Evolutionary conservation across 2,888 invertebrate genomes (phyloP).

Genomic region (Oithona nana): DNA sequence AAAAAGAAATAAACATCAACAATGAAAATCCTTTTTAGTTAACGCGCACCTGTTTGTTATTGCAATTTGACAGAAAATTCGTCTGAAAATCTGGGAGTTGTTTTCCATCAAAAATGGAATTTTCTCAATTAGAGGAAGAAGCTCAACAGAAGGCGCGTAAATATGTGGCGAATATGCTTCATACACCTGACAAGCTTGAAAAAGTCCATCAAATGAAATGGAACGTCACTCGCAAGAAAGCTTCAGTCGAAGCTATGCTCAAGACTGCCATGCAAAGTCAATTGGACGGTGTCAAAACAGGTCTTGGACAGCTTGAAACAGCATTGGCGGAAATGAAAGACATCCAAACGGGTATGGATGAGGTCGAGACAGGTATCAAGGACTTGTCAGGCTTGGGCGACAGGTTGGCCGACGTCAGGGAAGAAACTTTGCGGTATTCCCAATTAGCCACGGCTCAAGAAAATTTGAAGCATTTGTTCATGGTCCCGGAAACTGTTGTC

Average conservation of each 20-base stretch:
- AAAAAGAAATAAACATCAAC: too few species aligned
- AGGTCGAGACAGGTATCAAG: constrained; percentile 51
- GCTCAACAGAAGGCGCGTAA: constrained; percentile 30
- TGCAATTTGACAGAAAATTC: too few species aligned
- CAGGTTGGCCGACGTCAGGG: constrained; percentile 61
- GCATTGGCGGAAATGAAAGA: constrained; percentile 60
- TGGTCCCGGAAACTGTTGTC: constrained; percentile 41
- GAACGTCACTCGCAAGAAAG: constrained; percentile 15
- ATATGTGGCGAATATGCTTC: constrained; percentile 67
- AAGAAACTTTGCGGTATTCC: constrained; percentile 83
- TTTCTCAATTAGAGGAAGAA: constrained; percentile 22
- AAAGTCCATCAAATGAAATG: constrained; percentile 26
- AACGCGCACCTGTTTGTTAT: too few species aligned
- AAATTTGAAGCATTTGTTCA: constrained; percentile 92
- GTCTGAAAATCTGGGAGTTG: too few species aligned
- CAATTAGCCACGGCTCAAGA: constrained; percentile 93
- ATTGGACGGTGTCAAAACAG: constrained; percentile 83
- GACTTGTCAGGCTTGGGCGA: constrained; percentile 58
- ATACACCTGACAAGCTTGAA: constrained; percentile 84
- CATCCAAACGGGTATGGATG: constrained; percentile 47
- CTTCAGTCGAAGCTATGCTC: constrained; percentile 72
- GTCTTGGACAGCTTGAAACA: constrained; percentile 67
- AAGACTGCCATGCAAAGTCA: constrained; percentile 98
- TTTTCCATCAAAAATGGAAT: background rate
- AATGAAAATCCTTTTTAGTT: too few species aligned